Conservation (phyloP, 1,140 invertebrate genomes). For the Magallana ariakensis region DNA sequence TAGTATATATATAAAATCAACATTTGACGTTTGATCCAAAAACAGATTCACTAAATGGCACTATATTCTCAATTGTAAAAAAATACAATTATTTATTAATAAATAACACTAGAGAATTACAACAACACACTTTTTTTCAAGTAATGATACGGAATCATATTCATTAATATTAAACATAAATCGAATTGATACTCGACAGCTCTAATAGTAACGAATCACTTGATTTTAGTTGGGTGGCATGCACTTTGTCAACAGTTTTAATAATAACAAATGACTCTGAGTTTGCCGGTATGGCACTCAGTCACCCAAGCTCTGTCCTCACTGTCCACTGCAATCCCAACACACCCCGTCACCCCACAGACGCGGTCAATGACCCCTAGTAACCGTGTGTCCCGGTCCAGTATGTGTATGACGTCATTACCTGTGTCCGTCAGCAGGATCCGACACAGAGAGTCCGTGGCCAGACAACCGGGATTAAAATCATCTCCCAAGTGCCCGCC, state of each 20-base stretch:
- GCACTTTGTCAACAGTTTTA: background rate
- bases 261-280: background rate
- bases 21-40: too few species aligned
- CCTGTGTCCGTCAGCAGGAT: background rate
- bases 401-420: background rate
- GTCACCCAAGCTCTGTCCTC: background rate
- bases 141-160: too few species aligned
- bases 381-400: background rate
- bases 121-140: too few species aligned
- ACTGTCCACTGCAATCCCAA: background rate
- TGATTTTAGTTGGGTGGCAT: too few species aligned
- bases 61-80: too few species aligned
- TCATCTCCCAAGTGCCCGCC: background rate
- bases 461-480: conserved; percentile 9
- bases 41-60: too few species aligned
- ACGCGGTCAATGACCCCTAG: background rate
- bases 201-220: too few species aligned
- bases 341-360: background rate
- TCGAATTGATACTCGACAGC: too few species aligned
- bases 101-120: too few species aligned
- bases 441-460: background rate
- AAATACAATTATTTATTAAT: too few species aligned
- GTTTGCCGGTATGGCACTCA: background rate
- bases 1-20: too few species aligned
- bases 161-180: too few species aligned